Evolutionary conservation across 2,113 vertebrate genomes (phyloP).

Genomic region (Protobothrops mucrosquamatus): DNA sequence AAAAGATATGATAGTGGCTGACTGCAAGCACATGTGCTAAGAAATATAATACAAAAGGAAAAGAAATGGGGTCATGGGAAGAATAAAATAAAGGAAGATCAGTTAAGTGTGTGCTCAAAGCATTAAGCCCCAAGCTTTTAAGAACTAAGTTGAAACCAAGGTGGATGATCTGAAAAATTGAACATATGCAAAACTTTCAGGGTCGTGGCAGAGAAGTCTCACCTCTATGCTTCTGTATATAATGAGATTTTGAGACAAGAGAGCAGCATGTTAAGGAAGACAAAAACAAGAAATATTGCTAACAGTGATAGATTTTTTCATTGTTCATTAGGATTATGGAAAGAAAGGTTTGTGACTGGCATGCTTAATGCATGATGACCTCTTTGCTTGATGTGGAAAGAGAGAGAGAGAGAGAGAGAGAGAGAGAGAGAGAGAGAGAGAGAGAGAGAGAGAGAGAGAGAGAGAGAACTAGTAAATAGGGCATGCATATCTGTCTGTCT

Average conservation of each 20-base stretch:
- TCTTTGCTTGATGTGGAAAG: not conserved
- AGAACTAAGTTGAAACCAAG: not conserved
- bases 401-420: too few species aligned
- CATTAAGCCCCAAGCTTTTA: not conserved
- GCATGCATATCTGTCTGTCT: not conserved
- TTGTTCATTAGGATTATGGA: not conserved
- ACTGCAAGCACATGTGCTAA: not conserved
- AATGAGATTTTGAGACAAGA: not conserved
- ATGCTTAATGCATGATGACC: not conserved
- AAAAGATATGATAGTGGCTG: not conserved
- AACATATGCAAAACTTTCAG: not conserved
- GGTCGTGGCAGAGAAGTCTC: not conserved
- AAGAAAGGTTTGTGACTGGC: not conserved
- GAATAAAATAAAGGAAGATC: not conserved
- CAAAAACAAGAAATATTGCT: not conserved
- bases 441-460: too few species aligned
- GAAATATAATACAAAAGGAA: not conserved
- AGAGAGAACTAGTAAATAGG: not conserved
- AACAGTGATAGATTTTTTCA: not conserved
- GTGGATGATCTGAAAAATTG: not conserved
- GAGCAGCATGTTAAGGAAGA: not conserved
- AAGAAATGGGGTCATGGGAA: not conserved
- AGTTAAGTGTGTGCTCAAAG: not conserved
- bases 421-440: too few species aligned
- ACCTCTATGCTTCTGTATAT: not conserved